A percentile compares a stretch with the other conserved stretches of the same genome.
These are phyloP conservation scores for Arenaria interpres DNA, from an alignment of 2,113 vertebrate genomes.

Conservation along the genomic window DNA sequence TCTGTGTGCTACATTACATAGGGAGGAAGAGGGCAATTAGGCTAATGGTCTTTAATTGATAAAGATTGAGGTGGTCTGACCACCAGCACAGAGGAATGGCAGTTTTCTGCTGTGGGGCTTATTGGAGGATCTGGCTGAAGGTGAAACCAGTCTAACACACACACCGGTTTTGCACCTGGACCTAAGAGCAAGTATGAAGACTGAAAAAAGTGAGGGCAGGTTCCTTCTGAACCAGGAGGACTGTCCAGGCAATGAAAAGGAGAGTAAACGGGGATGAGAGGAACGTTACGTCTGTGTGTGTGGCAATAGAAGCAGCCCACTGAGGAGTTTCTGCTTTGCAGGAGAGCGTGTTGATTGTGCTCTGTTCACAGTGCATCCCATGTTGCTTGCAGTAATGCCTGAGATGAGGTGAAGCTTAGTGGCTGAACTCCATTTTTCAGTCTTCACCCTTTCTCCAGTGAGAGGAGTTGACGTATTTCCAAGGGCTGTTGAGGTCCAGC, in stretches of 20 bases:
- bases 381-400: neutral
- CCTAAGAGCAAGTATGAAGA: neutral
- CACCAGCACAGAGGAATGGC: neutral
- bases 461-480: neutral
- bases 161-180: neutral
- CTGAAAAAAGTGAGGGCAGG: neutral
- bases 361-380: neutral
- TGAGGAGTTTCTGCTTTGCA: neutral
- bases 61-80: neutral
- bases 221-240: neutral
- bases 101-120: neutral
- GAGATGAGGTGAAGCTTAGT: neutral
- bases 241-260: neutral
- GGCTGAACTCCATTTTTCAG: neutral
- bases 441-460: neutral
- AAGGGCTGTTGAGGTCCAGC: neutral
- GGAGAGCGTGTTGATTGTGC: neutral
- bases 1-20: fast-evolving
- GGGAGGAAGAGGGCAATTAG: neutral
- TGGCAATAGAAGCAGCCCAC: neutral
- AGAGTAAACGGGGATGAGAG: neutral
- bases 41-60: neutral
- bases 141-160: neutral
- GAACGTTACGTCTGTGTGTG: neutral
- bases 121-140: neutral